These are phyloP conservation scores for Dryas iulia DNA, from an alignment of 1,140 invertebrate species.

Conservation along the genomic window DNA sequence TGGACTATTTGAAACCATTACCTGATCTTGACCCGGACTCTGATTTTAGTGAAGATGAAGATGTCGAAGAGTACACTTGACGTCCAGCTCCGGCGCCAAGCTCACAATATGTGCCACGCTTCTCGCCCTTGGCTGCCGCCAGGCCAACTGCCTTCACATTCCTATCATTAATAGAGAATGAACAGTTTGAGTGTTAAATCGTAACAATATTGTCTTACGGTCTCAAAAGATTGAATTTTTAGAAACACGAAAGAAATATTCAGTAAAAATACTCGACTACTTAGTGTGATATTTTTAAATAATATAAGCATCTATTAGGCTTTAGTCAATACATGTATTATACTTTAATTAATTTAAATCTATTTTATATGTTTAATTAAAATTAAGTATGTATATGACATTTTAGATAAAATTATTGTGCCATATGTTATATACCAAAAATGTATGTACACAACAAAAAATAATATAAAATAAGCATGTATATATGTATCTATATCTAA, in stretches of 20 bases:
- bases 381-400: too few species aligned
- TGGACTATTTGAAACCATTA: conserved; percentile 76
- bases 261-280: conserved; percentile 54
- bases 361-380: too few species aligned
- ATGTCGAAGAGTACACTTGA: conserved; percentile 72
- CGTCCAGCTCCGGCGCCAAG: conserved; percentile 36
- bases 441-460: conserved; percentile 23
- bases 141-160: conserved; percentile 48
- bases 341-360: background rate
- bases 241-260: background rate
- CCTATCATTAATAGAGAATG: conserved; percentile 40
- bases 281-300: conserved; percentile 57
- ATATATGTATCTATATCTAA: background rate
- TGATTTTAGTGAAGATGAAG: conserved; percentile 67
- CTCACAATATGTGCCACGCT: conserved; percentile 57
- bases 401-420: conserved; percentile 28
- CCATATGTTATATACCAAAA: conserved; percentile 40
- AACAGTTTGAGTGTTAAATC: conserved; percentile 49
- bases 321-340: background rate
- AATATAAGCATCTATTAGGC: background rate
- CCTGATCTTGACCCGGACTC: conserved; percentile 64
- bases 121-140: conserved; percentile 43
- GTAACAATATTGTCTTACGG: background rate
- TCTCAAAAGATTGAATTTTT: background rate
- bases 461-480: conserved; percentile 8